Evolutionary conservation across 2,888 invertebrate species (phyloP).

Genomic region (Heteromurus nitidus): DNA sequence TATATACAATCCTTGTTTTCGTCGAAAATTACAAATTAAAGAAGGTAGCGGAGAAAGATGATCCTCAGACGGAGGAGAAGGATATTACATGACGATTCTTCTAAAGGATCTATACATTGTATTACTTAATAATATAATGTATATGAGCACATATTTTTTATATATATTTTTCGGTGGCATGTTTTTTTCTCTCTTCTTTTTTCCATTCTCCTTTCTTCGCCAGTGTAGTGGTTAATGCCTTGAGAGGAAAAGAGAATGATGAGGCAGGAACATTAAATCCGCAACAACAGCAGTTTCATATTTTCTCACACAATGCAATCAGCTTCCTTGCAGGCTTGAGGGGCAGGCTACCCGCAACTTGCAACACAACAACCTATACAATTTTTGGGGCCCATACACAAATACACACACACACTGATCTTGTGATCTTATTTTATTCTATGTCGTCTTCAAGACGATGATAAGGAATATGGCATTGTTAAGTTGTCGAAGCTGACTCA

Average conservation of each 20-base stretch:
- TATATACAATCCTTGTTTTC: too few relatives aligned
- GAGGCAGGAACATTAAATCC: conserved; percentile 54
- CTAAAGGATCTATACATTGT: too few relatives aligned
- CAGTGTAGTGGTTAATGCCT: not conserved
- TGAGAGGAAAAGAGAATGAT: conserved; percentile 49
- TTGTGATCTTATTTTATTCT: conserved; percentile 43
- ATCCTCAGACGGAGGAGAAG: too few relatives aligned
- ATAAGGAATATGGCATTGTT: conserved; percentile 26
- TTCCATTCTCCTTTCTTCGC: too few relatives aligned
- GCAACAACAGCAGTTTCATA: conserved; percentile 60
- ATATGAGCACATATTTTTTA: too few relatives aligned
- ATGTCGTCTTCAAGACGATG: not conserved
- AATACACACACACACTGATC: conserved; percentile 21
- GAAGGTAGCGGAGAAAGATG: conserved; percentile 38
- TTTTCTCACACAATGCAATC: conserved; percentile 50
- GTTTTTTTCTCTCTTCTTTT: too few relatives aligned
- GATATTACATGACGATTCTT: too few relatives aligned
- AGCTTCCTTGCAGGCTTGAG: conserved; percentile 32
- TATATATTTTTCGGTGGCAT: too few relatives aligned
- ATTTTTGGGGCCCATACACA: too few relatives aligned
- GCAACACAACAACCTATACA: not conserved
- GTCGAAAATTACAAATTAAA: conserved; percentile 60
- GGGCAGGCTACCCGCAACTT: conserved; percentile 20
- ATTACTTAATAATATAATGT: too few relatives aligned
- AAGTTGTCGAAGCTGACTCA: conserved; percentile 41